Conservation (phyloP, 2,888 invertebrate species). For the Steromphala cineraria region DNA sequence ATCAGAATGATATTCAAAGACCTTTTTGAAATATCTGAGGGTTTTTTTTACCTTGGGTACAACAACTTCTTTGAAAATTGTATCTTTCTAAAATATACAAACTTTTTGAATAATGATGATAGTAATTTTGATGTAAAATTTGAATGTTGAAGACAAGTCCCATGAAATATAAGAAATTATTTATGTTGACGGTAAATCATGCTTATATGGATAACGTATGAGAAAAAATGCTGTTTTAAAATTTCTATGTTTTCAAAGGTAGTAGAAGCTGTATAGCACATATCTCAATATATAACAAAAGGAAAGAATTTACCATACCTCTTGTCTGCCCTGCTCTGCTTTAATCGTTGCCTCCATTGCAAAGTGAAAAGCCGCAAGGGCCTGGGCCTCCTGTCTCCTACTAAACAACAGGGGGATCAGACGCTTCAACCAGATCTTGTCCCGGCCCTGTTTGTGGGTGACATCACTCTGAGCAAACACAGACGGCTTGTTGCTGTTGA, state of each 20-base stretch:
- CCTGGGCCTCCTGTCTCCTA: slow-evolving; percentile 95
- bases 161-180: too few species aligned
- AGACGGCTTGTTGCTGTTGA: slow-evolving; percentile 93
- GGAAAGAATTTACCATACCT: slow-evolving; percentile 44
- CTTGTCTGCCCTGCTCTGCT: slow-evolving; percentile 78
- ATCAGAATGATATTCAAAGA: neutral
- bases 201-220: too few species aligned
- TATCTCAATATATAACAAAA: too few species aligned
- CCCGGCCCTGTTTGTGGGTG: slow-evolving; percentile 96
- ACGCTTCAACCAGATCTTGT: slow-evolving; percentile 93
- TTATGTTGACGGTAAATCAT: too few species aligned
- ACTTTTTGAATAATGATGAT: too few species aligned
- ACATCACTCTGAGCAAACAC: slow-evolving; percentile 87
- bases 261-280: too few species aligned
- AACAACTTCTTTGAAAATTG: too few species aligned
- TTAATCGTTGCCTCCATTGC: slow-evolving; percentile 99
- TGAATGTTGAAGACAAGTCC: too few species aligned
- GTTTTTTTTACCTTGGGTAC: neutral
- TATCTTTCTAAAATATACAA: neutral
- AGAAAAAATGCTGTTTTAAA: too few species aligned
- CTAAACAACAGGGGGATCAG: slow-evolving; percentile 95
- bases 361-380: slow-evolving; percentile 96
- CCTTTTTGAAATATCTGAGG: neutral
- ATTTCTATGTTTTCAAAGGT: too few species aligned
- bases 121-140: too few species aligned